phyloP scores from a whole-genome alignment of 2,797 vertebrate species.

The Cyprinella venusta region DNA sequence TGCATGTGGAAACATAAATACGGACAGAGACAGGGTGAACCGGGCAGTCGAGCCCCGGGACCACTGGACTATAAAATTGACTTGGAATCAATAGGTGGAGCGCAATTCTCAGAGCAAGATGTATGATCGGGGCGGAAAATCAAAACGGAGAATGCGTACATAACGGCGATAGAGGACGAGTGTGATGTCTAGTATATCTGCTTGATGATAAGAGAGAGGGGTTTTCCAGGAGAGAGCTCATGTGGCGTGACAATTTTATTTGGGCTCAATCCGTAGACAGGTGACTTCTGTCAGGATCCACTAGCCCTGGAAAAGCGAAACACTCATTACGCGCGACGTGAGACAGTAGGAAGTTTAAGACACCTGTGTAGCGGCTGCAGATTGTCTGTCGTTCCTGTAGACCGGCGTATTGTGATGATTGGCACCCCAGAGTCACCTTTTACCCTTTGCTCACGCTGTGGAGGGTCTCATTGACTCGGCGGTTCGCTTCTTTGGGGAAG shows the following conservation, averaged over 20 bases:
- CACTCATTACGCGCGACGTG: neutral
- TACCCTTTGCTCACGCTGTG: neutral
- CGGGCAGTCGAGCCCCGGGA: constrained; percentile 56
- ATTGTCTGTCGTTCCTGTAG: neutral
- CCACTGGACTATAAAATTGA: constrained; percentile 74
- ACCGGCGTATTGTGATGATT: neutral
- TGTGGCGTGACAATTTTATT: constrained; percentile 20
- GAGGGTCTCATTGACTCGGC: neutral
- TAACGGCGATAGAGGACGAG: neutral
- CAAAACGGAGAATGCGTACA: constrained; percentile 51
- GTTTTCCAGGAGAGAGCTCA: neutral
- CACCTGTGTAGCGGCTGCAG: neutral
- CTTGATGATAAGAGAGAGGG: neutral
- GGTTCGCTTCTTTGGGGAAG: neutral
- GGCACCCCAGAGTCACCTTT: constrained; percentile 1
- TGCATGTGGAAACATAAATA: constrained; percentile 68
- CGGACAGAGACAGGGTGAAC: constrained; percentile 64
- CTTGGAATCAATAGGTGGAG: constrained; percentile 56
- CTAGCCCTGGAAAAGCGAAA: neutral
- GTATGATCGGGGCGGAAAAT: constrained; percentile 57
- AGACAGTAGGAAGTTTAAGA: neutral
- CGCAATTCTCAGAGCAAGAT: constrained; percentile 30
- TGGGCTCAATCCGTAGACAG: neutral
- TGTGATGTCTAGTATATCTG: neutral
- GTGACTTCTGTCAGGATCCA: neutral